These are phyloP conservation scores for Hypena proboscidalis DNA, from an alignment of 2,888 invertebrate genomes.

Conservation along the genomic window DNA sequence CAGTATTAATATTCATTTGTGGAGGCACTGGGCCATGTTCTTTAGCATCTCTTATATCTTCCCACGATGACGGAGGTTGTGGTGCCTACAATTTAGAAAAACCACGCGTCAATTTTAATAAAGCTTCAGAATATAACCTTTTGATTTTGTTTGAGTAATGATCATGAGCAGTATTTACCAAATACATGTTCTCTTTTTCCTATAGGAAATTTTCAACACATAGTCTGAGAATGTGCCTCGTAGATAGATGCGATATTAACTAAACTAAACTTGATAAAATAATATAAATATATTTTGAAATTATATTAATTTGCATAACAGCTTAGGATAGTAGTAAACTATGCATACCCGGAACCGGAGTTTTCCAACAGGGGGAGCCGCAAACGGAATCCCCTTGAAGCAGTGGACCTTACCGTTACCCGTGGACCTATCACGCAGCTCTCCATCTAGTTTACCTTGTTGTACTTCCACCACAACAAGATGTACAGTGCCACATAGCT, in stretches of 20 bases:
- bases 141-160: too few relatives aligned
- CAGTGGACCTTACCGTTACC: conserved; percentile 46
- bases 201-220: too few relatives aligned
- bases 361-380: conserved; percentile 74
- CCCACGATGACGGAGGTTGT: conserved; percentile 52
- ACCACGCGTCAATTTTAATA: too few relatives aligned
- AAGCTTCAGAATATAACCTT: too few relatives aligned
- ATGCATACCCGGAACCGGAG: conserved; percentile 69
- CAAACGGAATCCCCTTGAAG: conserved; percentile 80
- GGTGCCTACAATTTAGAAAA: conserved; percentile 4
- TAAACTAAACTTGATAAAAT: too few relatives aligned
- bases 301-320: too few relatives aligned
- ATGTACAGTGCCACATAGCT: background rate
- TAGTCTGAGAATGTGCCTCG: too few relatives aligned
- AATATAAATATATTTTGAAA: too few relatives aligned
- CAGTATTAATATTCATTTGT: conserved; percentile 33
- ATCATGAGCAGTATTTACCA: too few relatives aligned
- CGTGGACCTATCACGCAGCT: conserved; percentile 11
- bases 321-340: too few relatives aligned
- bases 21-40: conserved; percentile 58
- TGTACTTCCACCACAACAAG: conserved; percentile 18
- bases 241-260: too few relatives aligned
- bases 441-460: conserved; percentile 28
- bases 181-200: too few relatives aligned
- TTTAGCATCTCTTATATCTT: conserved; percentile 55